Conservation (phyloP, 1,140 invertebrate species). For the Cheumatopsyche charites region DNA sequence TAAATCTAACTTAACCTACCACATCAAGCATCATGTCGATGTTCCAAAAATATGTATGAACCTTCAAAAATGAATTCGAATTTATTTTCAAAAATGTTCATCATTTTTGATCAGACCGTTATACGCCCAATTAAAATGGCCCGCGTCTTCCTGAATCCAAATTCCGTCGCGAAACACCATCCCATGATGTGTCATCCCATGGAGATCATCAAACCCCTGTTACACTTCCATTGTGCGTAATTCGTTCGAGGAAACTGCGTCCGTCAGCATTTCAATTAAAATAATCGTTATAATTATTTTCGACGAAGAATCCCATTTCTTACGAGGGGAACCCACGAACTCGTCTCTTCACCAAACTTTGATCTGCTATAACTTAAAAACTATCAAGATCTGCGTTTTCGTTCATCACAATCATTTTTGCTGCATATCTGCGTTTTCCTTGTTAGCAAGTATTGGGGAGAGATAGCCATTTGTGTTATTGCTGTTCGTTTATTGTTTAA, state of each 20-base stretch:
- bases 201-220: no score
- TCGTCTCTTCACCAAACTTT: no score
- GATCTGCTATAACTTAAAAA: no score
- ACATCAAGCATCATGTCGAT: no score
- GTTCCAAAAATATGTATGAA: no score
- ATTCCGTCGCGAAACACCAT: neutral
- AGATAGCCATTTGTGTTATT: no score
- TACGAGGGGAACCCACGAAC: neutral
- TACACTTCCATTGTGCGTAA: slow-evolving; percentile 6
- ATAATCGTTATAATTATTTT: slow-evolving; percentile 27
- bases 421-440: no score
- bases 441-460: no score
- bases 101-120: slow-evolving; percentile 2
- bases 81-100: neutral
- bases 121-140: neutral
- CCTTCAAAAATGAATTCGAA: no score
- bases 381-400: no score
- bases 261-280: slow-evolving; percentile 25
- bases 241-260: slow-evolving; percentile 21
- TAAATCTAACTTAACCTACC: no score
- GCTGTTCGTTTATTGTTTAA: neutral
- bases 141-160: slow-evolving; percentile 23
- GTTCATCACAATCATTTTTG: no score
- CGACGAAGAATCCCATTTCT: neutral
- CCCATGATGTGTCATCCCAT: slow-evolving; percentile 23